Percentiles rank a stretch among this genome's conserved stretches.
phyloP scores from a whole-genome alignment of 2,797 vertebrate species.

The Sebastes trivittatus region DNA sequence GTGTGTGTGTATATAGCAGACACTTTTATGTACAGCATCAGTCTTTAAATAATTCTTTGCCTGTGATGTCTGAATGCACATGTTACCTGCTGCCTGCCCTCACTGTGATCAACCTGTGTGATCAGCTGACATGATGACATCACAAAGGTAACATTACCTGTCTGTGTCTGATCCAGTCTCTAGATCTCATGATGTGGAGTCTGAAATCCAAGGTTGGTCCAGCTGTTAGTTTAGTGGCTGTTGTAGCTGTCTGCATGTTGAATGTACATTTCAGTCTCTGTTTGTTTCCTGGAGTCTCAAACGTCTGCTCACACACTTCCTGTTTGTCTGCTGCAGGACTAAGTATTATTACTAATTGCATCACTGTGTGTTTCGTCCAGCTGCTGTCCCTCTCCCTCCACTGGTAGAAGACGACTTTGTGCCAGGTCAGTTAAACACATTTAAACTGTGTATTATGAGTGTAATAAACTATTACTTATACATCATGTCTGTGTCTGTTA shows the following conservation, averaged over 20 bases:
- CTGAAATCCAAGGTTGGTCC: slow-evolving; percentile 81
- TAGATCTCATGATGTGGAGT: slow-evolving; percentile 77
- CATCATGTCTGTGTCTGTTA: neutral
- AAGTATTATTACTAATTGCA: neutral
- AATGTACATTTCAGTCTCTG: neutral
- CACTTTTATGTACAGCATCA: neutral
- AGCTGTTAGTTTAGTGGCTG: slow-evolving; percentile 1
- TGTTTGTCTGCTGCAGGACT: neutral
- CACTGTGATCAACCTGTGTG: neutral
- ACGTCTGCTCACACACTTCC: neutral
- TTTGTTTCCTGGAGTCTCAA: neutral
- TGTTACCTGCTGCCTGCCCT: neutral
- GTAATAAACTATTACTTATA: no score
- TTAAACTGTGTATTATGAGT: no score
- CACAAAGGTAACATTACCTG: slow-evolving; percentile 23
- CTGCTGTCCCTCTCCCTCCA: slow-evolving; percentile 60
- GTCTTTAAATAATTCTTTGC: neutral
- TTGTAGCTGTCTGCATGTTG: neutral
- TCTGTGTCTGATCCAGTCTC: slow-evolving; percentile 62
- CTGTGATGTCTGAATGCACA: neutral
- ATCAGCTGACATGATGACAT: slow-evolving; percentile 23
- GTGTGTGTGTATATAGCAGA: neutral
- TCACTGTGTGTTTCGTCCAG: slow-evolving; percentile 26
- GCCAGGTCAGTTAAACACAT: slow-evolving; percentile 56
- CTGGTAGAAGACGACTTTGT: slow-evolving; percentile 55